Evolutionary conservation across 2,113 vertebrate genomes (phyloP).

Genomic region (Castor canadensis): DNA sequence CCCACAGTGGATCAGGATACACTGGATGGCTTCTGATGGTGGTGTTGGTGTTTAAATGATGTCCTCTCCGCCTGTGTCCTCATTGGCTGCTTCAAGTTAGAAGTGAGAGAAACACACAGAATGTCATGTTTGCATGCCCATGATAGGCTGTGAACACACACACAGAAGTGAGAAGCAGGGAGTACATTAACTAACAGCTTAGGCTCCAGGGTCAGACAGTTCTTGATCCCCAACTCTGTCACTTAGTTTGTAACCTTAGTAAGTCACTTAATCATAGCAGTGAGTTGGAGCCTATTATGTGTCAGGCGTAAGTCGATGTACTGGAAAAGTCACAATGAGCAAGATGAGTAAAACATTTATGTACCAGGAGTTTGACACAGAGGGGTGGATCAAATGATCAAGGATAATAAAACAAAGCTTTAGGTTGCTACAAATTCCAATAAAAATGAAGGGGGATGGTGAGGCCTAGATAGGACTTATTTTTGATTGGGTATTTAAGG

Average conservation of each 20-base stretch:
- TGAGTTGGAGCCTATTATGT: not conserved
- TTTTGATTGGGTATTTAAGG: not conserved
- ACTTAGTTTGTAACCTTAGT: not conserved
- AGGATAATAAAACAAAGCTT: not conserved
- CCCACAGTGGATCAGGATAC: not conserved
- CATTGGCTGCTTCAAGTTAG: not conserved
- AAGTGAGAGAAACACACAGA: not conserved
- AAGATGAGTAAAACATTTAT: not conserved
- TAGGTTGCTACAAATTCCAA: not conserved
- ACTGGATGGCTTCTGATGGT: not conserved
- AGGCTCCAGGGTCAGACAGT: not conserved
- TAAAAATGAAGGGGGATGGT: not conserved
- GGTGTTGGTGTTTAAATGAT: not conserved
- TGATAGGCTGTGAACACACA: rapidly evolving
- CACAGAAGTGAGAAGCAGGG: not conserved
- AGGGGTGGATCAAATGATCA: rapidly evolving
- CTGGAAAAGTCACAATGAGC: not conserved
- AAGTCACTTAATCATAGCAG: not conserved
- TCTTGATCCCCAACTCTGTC: not conserved
- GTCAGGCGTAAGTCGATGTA: not conserved
- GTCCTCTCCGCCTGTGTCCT: not conserved
- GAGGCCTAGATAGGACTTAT: not conserved
- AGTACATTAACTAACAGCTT: not conserved
- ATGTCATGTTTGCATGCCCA: not conserved
- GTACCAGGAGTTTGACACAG: not conserved